phyloP scores from a whole-genome alignment of 2,888 invertebrate species.

The Hirtodrosophila trivittata region DNA sequence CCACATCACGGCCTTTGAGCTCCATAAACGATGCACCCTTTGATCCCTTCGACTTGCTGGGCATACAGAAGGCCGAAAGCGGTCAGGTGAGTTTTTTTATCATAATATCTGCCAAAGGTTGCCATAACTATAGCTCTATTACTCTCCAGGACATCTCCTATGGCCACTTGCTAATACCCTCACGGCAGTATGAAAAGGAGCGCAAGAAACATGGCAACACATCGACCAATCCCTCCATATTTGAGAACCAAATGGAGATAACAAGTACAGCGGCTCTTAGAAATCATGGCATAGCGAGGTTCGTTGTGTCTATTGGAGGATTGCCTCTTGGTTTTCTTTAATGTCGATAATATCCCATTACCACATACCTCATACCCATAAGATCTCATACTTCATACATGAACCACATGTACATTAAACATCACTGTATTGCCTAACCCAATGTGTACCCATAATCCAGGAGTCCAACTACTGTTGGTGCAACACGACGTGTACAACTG shows the following conservation, averaged over 20 bases:
- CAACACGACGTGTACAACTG: no score
- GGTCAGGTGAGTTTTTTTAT: conserved; percentile 90
- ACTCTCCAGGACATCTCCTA: conserved; percentile 97
- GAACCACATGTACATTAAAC: conserved; percentile 13
- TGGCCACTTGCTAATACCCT: conserved; percentile 92
- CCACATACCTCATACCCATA: conserved; percentile 7
- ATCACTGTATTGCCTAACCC: conserved; percentile 3
- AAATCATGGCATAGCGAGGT: conserved; percentile 86
- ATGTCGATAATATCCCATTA: conserved; percentile 32
- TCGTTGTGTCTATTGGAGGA: conserved; percentile 49
- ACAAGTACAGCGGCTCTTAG: conserved; percentile 84
- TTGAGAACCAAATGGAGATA: conserved; percentile 83
- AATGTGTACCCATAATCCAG: no score
- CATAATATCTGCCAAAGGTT: no score
- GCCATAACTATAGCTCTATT: no score
- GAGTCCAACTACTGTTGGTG: no score
- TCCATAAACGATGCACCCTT: conserved; percentile 91
- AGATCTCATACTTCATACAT: conserved; percentile 18
- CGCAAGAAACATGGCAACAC: conserved; percentile 82
- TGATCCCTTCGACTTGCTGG: conserved; percentile 94
- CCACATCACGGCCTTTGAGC: conserved; percentile 92
- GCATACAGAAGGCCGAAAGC: conserved; percentile 91
- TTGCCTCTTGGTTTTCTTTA: conserved; percentile 16
- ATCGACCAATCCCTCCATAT: conserved; percentile 68
- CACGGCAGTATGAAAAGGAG: conserved; percentile 85